phyloP scores from a whole-genome alignment of 1,140 invertebrate species.

The Caenorhabditis tropicalis region DNA sequence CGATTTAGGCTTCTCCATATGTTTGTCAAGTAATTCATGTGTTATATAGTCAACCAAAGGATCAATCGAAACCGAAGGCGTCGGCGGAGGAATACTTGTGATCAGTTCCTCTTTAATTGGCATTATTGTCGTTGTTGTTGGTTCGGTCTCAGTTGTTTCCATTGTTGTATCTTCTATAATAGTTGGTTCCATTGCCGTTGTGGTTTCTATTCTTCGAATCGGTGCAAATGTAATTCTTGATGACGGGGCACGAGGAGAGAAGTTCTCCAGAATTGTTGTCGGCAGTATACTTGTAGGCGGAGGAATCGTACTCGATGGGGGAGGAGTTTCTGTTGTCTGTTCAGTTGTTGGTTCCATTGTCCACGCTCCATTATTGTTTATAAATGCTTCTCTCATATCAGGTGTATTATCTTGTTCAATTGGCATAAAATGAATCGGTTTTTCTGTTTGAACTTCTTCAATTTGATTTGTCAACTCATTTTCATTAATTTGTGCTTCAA shows the following conservation, averaged over 20 bases:
- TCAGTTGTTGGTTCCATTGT: slow-evolving; percentile 9
- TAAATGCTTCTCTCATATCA: slow-evolving; percentile 33
- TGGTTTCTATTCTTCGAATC: background rate
- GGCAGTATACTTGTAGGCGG: background rate
- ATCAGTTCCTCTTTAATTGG: background rate
- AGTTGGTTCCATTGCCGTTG: slow-evolving; percentile 14
- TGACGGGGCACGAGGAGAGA: background rate
- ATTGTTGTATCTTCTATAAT: background rate
- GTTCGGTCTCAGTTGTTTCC: background rate
- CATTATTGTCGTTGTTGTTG: background rate
- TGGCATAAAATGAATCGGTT: background rate
- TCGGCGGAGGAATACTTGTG: background rate
- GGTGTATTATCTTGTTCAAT: background rate
- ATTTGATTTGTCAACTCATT: background rate
- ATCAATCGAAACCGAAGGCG: background rate
- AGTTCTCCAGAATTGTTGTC: background rate
- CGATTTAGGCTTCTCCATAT: background rate
- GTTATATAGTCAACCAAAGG: slow-evolving; percentile 22
- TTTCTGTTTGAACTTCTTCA: background rate
- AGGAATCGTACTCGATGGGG: slow-evolving; percentile 2
- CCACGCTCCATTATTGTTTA: slow-evolving; percentile 30
- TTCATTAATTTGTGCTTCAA: background rate
- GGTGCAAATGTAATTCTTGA: slow-evolving; percentile 3
- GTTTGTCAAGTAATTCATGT: slow-evolving; percentile 2
- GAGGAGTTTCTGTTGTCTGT: background rate